Evolutionary conservation across 2,797 vertebrate species (phyloP), one percentile per base, ranked within the genome.

Genomic region (Myripristis murdjan): DNA sequence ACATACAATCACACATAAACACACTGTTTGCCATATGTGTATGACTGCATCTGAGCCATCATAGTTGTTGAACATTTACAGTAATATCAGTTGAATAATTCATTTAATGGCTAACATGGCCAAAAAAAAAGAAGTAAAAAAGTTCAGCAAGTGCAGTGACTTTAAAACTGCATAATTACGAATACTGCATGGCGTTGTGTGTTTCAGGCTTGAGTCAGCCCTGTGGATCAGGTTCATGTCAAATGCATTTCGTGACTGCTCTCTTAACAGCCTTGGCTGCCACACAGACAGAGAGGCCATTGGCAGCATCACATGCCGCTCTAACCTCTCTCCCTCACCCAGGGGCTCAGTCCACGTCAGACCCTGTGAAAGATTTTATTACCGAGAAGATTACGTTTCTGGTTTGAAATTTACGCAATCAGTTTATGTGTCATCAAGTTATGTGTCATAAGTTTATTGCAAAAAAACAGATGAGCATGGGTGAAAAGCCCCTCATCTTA

Each of bases 161-260:
- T 14, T 11, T 70, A 0, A 90, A 89, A 92, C 88, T 88, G 80
- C 64, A 0, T 90, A 91, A 92, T 90, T 87, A 86, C 90, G 93
- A 94, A 95, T 87, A 93, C 90, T 12, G 88, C 69, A 35, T 93
- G 88, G 91, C 94, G 85, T 79, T 90, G 89, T 84, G 84, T 75
- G 83, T 92, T 90, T 94, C 92, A 84, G 81, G 73, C 89, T 94
- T 87, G 86, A 84, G 91, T 79, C 73, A 86, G 71, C 79, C 77
- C 67, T 59, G 75, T 90, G 88, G 90, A 91, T 94, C 88, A 86
- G 83, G 91, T 95, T 94, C 79, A 92, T 84, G 79, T 91, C 87
- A 88, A 85, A 87, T 31, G 49, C 60, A 73, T 94, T 93, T 84
- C 70, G 87, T 85, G 87, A 88, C 83, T 89, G 61, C 80, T 52